Percentiles rank a stretch among this genome's conserved stretches.
Evolutionary conservation across 2,888 invertebrate species (phyloP).

Genomic region (Iselma pallidipennis): DNA sequence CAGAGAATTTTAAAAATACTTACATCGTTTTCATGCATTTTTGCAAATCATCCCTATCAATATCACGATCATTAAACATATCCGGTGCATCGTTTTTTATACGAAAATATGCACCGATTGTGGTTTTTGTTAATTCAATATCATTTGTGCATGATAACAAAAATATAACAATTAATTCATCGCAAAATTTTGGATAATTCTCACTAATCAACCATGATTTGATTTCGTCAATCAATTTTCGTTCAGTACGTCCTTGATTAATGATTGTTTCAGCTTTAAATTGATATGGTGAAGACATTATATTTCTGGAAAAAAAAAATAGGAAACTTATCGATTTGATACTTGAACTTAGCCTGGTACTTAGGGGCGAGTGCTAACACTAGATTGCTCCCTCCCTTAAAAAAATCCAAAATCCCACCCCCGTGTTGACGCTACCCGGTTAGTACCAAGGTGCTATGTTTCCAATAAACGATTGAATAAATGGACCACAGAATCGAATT

Average conservation of each 20-base stretch:
- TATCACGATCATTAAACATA: conserved; percentile 64
- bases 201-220: conserved; percentile 34
- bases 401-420: no score
- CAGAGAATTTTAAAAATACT: conserved; percentile 56
- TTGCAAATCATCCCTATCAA: conserved; percentile 50
- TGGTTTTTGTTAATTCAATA: conserved; percentile 63
- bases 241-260: conserved; percentile 36
- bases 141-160: conserved; percentile 68
- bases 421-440: no score
- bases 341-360: no score
- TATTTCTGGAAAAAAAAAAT: no score
- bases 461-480: no score
- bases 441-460: no score
- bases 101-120: conserved; percentile 66
- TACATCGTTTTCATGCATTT: conserved; percentile 60
- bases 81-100: conserved; percentile 64
- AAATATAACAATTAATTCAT: conserved; percentile 67
- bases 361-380: no score
- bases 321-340: no score
- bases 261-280: conserved; percentile 43
- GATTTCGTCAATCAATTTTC: conserved; percentile 37
- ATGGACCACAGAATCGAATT: no score
- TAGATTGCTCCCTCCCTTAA: no score
- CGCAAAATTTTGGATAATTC: conserved; percentile 42
- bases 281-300: conserved; percentile 1